Base-by-base conservation (phyloP, 2,888 invertebrate genomes). In the Ectobius pallidus region DNA sequence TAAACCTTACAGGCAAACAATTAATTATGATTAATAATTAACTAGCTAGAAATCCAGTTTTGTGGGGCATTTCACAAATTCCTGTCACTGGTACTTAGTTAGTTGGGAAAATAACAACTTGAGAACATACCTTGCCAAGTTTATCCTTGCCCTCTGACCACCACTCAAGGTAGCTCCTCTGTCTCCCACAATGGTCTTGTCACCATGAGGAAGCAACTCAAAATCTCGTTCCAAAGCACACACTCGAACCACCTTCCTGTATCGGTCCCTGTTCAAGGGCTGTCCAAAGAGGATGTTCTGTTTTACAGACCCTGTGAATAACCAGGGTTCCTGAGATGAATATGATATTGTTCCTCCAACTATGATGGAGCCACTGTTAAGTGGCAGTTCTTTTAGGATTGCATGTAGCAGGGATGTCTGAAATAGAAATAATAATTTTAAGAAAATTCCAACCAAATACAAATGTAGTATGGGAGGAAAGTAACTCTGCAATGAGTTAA, bases 211-310 rank as follows among this genome's bases (percentile, higher is more conserved):
- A 71, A 94, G 84, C 77, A 89, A 86, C 67, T 88, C 87, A 77
- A 94, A 88, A 81, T 94, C 94, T 78, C 86, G 86, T 55, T 86
- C 76, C 22, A 92, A 80, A 0, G 90, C 89, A 78, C 91, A 91
- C 0, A 87, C 89, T 58, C 84, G 86, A 9, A 92, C 85, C 1
- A 90, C 87, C 67, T 80, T 76, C 30, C 80, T 79, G 75, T 85
- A 85, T 20, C 86, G 84, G 18, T 84, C 79, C 72, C 85, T 84
- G 75, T 89, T 85, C 78, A 86, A 89, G 0, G 86, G 84, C 76
- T 87, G 84, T 0, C 93, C 94, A 80, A 95, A 94, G 7, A 93
- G 83, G 74, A 95, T 92, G 79, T 95, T 95, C 78, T 93, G 91
- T 61, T 89, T 85, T 1, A 95, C 87, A 1, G 90, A 89, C 1